phyloP scores from a whole-genome alignment of 2,888 invertebrate genomes.

The Drosophila robusta region DNA sequence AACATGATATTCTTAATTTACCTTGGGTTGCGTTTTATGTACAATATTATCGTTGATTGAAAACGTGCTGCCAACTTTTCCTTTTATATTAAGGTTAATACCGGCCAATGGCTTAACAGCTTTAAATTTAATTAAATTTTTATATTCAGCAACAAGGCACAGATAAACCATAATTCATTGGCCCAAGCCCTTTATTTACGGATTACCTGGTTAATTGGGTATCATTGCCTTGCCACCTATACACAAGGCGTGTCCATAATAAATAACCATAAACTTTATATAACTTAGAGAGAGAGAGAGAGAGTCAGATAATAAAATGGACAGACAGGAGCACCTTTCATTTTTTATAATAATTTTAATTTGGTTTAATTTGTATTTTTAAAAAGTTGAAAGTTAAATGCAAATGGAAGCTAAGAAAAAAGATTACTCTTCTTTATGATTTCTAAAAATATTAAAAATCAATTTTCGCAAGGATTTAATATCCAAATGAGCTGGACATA shows the following conservation, averaged over 20 bases:
- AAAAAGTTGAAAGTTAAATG: no score
- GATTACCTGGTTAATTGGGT: constrained; percentile 9
- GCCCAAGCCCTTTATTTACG: not conserved
- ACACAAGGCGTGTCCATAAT: not conserved
- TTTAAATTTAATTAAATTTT: not conserved
- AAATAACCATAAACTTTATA: no score
- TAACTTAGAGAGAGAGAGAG: no score
- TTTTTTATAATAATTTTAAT: no score
- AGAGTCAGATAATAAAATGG: no score
- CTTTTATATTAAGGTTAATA: not conserved
- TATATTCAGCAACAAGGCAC: not conserved
- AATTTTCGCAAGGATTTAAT: no score
- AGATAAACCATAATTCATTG: not conserved
- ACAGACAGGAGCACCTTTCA: no score
- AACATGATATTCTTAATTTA: constrained; percentile 1
- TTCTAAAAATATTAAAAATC: no score
- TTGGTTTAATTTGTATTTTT: no score
- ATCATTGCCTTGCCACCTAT: not conserved
- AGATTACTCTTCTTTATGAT: no score
- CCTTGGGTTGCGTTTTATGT: not conserved
- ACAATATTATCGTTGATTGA: not conserved
- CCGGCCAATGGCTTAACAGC: not conserved
- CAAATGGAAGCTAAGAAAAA: no score
- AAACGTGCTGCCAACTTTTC: not conserved
- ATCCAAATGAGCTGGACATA: not conserved